A percentile compares a stretch with the other conserved stretches of the same genome.
Conservation (phyloP, 2,888 invertebrate species). For the Spodoptera littoralis region DNA sequence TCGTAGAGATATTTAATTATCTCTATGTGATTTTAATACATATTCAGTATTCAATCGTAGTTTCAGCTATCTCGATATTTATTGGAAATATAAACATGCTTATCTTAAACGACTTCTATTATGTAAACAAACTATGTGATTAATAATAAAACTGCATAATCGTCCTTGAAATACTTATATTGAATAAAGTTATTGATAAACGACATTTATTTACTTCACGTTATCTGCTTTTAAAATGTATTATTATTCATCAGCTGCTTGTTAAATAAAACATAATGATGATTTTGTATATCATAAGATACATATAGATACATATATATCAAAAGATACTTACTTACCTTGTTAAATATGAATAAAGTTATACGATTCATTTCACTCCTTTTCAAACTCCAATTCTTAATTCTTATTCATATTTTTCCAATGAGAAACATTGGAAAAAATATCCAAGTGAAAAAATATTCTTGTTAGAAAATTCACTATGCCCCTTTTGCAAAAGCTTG, state of each 20-base stretch:
- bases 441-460: slow-evolving; percentile 1
- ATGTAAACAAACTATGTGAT: background rate
- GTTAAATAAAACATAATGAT: background rate
- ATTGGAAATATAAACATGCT: too few relatives aligned
- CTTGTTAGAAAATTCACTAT: slow-evolving; percentile 59
- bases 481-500: slow-evolving; percentile 66
- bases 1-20: too few relatives aligned
- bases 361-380: too few relatives aligned
- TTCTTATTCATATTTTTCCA: slow-evolving; percentile 2
- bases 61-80: too few relatives aligned
- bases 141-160: slow-evolving; percentile 12
- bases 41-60: too few relatives aligned
- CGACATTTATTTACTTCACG: background rate
- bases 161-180: background rate
- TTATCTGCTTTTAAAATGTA: slow-evolving; percentile 5
- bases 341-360: too few relatives aligned
- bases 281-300: background rate
- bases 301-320: too few relatives aligned
- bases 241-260: slow-evolving; percentile 18
- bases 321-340: too few relatives aligned
- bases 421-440: slow-evolving; percentile 1
- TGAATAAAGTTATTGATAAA: slow-evolving; percentile 6
- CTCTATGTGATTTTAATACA: too few relatives aligned
- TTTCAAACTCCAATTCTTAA: background rate
- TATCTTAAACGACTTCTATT: too few relatives aligned